Base-by-base conservation (phyloP, 2,888 invertebrate genomes). In the Ochropleura plecta region DNA sequence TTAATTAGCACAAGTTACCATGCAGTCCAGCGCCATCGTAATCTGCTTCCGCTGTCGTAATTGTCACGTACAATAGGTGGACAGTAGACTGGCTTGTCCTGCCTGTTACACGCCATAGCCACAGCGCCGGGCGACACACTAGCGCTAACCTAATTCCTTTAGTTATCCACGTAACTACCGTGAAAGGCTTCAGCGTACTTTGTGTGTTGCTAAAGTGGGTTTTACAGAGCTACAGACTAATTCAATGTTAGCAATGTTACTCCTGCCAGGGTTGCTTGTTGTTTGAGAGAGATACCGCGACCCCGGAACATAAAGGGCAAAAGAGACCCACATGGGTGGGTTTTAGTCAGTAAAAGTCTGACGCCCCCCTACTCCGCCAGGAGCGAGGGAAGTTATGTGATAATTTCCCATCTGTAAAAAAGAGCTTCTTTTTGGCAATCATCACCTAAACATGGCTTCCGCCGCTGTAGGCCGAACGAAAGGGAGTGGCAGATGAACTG, bases 101-200 rank as follows among this genome's bases (percentile, higher is more conserved):
- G 20, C 30, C 30, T 16, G 3, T 30, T 30, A 12, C 18, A n/a
- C 55, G 18, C 14, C 48, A 20, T 16, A 16, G 8, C 8, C 57
- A 16, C 16, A 30, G 16, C 69, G 14, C 10, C n/a, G 12, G 6
- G 12, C 51, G 55, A n/a, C n/a, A 46, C 9, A n/a, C 57, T 62
- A 18, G 60, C 9, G 3, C 60, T 80, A 82, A 77, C 82, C 78
- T 82, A 46, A 82, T 70, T 77, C 70, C 44, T 70, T 67, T 55
- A 74, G 74, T 44, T 66, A 18, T 57, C 12, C 53, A 65, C 42
- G n/a, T 66, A 53, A 30, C 73, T 5, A 20, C 18, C 42, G 70
- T 44, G 44, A 70, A 79, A 70, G 48, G 70, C 55, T 76, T 76
- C 48, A 18, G 62, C 44, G 40, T 40, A 70, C 68, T 59, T 66